Evolutionary conservation across 2,113 vertebrate genomes (phyloP).

Genomic region (Petaurus breviceps): DNA sequence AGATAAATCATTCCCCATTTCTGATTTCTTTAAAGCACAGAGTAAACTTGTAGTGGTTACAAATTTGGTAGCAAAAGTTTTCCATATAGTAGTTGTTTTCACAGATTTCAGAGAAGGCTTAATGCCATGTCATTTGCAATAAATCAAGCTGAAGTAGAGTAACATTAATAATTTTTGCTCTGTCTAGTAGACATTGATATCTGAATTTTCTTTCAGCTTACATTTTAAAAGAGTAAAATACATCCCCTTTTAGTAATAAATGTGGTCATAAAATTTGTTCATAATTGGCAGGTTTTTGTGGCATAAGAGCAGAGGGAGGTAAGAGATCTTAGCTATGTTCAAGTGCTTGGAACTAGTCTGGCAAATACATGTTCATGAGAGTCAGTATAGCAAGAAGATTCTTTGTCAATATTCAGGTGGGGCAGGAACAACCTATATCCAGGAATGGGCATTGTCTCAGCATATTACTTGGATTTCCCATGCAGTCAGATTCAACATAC

Average conservation of each 20-base stretch:
- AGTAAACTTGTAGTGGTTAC: constrained; percentile 47
- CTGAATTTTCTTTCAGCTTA: constrained; percentile 61
- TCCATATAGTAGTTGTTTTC: constrained; percentile 36
- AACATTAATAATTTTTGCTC: constrained; percentile 74
- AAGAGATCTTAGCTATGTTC: constrained; percentile 64
- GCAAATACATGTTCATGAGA: background rate
- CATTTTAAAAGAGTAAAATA: constrained; percentile 57
- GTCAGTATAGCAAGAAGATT: background rate
- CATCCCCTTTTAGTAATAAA: constrained; percentile 64
- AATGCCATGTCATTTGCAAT: constrained; percentile 48
- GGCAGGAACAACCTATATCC: background rate
- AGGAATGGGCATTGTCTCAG: background rate
- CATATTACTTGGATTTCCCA: background rate
- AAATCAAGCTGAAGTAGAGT: constrained; percentile 40
- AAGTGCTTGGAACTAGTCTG: constrained; percentile 58
- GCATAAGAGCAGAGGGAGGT: constrained; percentile 36
- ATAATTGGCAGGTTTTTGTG: constrained; percentile 72
- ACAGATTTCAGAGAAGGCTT: constrained; percentile 35
- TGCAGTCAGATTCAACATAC: background rate
- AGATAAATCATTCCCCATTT: constrained; percentile 55
- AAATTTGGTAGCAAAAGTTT: constrained; percentile 71
- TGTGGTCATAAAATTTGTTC: constrained; percentile 66
- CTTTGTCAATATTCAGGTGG: background rate
- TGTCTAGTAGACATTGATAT: constrained; percentile 65
- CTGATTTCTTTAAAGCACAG: constrained; percentile 63